Evolutionary conservation across 2,113 vertebrate genomes (phyloP).

Genomic region (Arvicanthis niloticus): DNA sequence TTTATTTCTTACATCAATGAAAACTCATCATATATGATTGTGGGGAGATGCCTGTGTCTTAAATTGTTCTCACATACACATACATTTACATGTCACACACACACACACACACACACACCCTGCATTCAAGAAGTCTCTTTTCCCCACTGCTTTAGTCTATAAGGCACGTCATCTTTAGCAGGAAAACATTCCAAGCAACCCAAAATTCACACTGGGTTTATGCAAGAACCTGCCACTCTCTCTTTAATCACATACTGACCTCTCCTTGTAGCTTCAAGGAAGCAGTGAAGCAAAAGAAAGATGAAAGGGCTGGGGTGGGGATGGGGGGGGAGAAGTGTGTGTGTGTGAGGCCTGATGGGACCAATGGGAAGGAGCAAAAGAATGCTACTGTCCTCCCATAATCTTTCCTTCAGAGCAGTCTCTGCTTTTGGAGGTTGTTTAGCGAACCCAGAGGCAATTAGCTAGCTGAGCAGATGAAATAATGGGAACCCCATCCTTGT

Average conservation of each 20-base stretch:
- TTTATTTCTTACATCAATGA: neutral
- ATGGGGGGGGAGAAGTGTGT: no score
- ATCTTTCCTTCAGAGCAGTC: neutral
- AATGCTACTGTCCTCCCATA: no score
- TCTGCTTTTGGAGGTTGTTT: neutral
- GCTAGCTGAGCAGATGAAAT: neutral
- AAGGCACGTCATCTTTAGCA: constrained; percentile 70
- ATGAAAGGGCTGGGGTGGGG: neutral
- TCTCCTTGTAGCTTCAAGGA: constrained; percentile 77
- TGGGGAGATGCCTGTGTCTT: constrained; percentile 59
- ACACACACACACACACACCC: neutral
- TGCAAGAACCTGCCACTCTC: constrained; percentile 78
- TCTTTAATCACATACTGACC: constrained; percentile 78
- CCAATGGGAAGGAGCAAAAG: constrained; percentile 76
- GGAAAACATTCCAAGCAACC: constrained; percentile 68
- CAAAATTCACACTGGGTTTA: constrained; percentile 78
- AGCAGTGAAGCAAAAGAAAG: constrained; percentile 42
- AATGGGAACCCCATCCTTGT: neutral
- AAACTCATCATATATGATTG: constrained; percentile 4
- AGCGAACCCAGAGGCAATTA: neutral
- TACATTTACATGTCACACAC: neutral
- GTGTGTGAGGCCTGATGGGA: constrained; percentile 54
- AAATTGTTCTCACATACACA: constrained; percentile 1
- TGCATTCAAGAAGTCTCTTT: neutral
- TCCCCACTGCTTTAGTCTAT: constrained; percentile 25